These are phyloP conservation scores for Aviceda subcristata DNA, from an alignment of 2,113 vertebrate genomes.

Conservation along the genomic window DNA sequence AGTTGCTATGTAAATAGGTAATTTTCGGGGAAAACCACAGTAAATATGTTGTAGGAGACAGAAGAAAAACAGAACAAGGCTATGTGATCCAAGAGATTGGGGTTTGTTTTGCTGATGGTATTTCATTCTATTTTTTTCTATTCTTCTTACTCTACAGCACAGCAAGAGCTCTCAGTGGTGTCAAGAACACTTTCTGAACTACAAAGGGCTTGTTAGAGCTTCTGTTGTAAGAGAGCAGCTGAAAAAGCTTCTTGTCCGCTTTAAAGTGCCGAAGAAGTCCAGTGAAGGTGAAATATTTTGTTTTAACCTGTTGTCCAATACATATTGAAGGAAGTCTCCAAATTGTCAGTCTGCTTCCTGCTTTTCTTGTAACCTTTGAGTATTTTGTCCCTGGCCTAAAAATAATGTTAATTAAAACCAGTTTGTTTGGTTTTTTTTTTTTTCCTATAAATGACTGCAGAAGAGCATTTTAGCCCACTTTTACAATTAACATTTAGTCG, in stretches of 20 bases:
- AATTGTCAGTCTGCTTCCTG: not conserved
- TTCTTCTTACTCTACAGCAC: constrained; percentile 75
- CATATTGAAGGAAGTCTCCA: not conserved
- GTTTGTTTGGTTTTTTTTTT: too few relatives aligned
- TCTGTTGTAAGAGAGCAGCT: constrained; percentile 92
- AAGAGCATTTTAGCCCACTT: not conserved
- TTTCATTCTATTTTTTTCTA: not conserved
- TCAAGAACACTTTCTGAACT: constrained; percentile 95
- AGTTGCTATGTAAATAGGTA: not conserved
- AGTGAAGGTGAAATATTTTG: constrained; percentile 83
- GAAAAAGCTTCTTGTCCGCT: constrained; percentile 93
- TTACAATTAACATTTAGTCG: not conserved
- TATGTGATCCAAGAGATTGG: not conserved
- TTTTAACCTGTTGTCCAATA: not conserved
- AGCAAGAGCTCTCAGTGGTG: constrained; percentile 98
- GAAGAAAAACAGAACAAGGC: not conserved
- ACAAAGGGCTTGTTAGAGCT: constrained; percentile 93
- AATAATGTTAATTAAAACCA: not conserved
- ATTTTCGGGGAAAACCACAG: not conserved
- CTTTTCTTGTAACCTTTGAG: not conserved
- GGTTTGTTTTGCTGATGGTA: not conserved
- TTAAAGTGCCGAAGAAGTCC: constrained; percentile 92
- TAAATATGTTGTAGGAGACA: not conserved
- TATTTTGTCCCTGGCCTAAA: not conserved
- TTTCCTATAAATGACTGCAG: not conserved